Evolutionary conservation across 2,113 vertebrate species (phyloP).

Genomic region (Prunella himalayana): DNA sequence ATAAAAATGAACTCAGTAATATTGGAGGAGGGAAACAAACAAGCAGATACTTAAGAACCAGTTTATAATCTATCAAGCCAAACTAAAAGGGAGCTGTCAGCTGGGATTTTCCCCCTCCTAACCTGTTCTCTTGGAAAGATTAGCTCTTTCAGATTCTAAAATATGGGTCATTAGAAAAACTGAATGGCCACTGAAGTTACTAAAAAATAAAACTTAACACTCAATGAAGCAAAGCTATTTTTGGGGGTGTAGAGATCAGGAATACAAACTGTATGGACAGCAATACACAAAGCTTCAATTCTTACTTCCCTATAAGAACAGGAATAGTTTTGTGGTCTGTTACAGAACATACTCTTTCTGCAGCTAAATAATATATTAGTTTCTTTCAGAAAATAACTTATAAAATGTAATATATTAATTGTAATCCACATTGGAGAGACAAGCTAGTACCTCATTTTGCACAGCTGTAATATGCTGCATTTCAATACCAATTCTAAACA

Average conservation of each 20-base stretch:
- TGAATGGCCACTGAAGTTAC: not conserved
- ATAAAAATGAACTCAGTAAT: not conserved
- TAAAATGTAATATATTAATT: not conserved
- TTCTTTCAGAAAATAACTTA: not conserved
- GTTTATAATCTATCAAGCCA: not conserved
- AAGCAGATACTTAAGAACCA: not conserved
- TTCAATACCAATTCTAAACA: not conserved
- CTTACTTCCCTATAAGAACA: not conserved
- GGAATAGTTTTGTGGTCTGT: not conserved
- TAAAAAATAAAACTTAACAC: not conserved
- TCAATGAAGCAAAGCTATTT: not conserved
- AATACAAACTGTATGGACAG: not conserved
- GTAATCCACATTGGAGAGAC: not conserved
- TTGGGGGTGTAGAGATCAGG: not conserved
- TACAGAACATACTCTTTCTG: not conserved
- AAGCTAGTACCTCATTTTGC: not conserved
- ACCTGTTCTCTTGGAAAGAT: not conserved
- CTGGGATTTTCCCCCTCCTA: rapidly evolving
- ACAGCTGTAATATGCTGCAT: not conserved
- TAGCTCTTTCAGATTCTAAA: not conserved
- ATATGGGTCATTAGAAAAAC: not conserved
- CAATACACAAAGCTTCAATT: not conserved
- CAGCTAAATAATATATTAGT: not conserved
- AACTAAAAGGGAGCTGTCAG: not conserved
- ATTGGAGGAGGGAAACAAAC: not conserved